Base-by-base conservation (phyloP, 2,113 vertebrate genomes). In the Piprites chloris region DNA sequence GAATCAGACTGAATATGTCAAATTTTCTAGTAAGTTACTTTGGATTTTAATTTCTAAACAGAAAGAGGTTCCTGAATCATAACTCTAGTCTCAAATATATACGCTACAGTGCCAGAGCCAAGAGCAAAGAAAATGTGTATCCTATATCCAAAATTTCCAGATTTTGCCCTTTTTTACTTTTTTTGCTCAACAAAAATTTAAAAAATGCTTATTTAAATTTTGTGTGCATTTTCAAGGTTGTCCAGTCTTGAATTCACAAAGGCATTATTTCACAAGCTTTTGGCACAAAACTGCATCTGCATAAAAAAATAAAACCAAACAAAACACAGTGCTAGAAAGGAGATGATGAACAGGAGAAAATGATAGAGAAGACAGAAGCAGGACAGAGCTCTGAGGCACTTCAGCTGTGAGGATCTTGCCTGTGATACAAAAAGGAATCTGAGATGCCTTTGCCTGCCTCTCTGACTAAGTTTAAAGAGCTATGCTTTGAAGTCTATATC, bases 331-430 rank as follows among this genome's bases (percentile, higher is more conserved):
- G 50, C 27, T 77, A 32, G 44, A 50, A 44, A 71, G 89, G 46
- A 76, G 37, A 63, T 65, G 46, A 84, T 67, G 37, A 88, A 52
- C 39, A 79, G 41, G n/a, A 78, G 37, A 49, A 85, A 55, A 87
- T 7, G 39, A 73, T 19, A 79, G 72, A 78, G n/a, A 66, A 85
- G 89, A 93, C 74, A 94, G 78, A 96, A 94, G 56, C 90, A 93
- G 87, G 79, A 18, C 90, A 93, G 72, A 93, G 85, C 85, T 96
- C 67, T 86, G 67, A 96, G 76, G 82, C 79, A 74, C 47, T 74
- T 95, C 59, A 88, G n/a, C 58, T 94, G 20, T 62, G 58, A 75
- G 63, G 30, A 77, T 72, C 68, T 93, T 81, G 63, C 56, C 56
- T 79, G 7, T 61, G 44, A 84, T 90, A 75, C 23, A 52, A 55